These are phyloP conservation scores for Leptinotarsa peninsularis DNA, from an alignment of 2,888 invertebrate genomes.

Conservation along the genomic window DNA sequence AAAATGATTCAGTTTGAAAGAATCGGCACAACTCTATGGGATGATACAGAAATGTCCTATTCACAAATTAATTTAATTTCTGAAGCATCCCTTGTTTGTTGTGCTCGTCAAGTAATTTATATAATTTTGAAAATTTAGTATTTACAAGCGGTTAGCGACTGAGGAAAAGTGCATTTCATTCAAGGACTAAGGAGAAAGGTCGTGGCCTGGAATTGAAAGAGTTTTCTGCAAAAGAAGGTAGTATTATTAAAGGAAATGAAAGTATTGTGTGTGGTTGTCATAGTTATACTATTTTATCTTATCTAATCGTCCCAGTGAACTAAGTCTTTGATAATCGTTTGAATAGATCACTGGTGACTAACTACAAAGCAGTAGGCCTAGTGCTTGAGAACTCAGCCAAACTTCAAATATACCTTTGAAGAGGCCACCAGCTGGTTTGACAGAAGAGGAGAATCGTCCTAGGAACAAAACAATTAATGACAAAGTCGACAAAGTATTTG, in stretches of 20 bases:
- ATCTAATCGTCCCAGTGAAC: not conserved
- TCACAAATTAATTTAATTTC: too few species aligned
- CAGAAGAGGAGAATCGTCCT: slow-evolving; percentile 62
- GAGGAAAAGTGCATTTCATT: slow-evolving; percentile 58
- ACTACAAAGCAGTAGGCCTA: not conserved
- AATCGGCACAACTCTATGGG: too few species aligned
- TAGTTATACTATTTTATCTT: slow-evolving; percentile 55
- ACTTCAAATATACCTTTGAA: slow-evolving; percentile 62
- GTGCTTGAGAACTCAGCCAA: slow-evolving; percentile 28
- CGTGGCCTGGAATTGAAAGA: slow-evolving; percentile 73
- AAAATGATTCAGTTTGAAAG: too few species aligned
- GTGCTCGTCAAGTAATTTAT: not conserved
- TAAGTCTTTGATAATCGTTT: not conserved
- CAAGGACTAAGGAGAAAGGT: slow-evolving; percentile 71
- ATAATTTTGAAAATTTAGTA: not conserved
- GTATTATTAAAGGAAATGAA: slow-evolving; percentile 7
- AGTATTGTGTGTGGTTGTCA: not conserved
- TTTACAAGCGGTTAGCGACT: slow-evolving; percentile 44
- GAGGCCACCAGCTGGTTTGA: slow-evolving; percentile 62
- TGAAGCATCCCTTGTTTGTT: too few species aligned
- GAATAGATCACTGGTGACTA: not conserved
- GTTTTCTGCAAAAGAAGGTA: slow-evolving; percentile 65
- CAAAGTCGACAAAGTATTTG: slow-evolving; percentile 14
- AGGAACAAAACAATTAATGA: slow-evolving; percentile 48
- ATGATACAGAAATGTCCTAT: too few species aligned